phyloP scores from a whole-genome alignment of 1,140 invertebrate genomes.

The Pogonus chalceus region DNA sequence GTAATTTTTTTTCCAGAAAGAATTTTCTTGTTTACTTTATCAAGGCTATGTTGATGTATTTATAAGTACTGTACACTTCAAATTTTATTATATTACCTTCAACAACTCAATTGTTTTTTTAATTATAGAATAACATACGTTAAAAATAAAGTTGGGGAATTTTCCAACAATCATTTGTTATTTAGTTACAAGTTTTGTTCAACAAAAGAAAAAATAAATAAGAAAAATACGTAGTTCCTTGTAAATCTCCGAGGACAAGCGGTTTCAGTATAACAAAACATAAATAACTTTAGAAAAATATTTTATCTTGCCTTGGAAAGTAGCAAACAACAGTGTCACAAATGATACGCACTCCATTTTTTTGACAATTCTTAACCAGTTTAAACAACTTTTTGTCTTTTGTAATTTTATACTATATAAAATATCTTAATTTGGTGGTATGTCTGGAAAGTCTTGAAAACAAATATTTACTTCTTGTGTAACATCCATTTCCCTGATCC shows the following conservation, averaged over 20 bases:
- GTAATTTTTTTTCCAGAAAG: too few relatives aligned
- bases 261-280: conserved; percentile 3
- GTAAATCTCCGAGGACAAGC: background rate
- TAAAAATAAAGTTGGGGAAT: too few relatives aligned
- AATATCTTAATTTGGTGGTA: background rate
- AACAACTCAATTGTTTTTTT: too few relatives aligned
- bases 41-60: too few relatives aligned
- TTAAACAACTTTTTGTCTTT: background rate
- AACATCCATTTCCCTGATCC: too few relatives aligned
- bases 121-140: too few relatives aligned
- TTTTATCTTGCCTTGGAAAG: background rate
- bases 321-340: background rate
- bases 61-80: too few relatives aligned
- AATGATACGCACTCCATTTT: background rate
- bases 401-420: background rate
- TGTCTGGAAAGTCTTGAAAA: too few relatives aligned
- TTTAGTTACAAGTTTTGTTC: background rate
- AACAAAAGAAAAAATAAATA: background rate
- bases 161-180: too few relatives aligned
- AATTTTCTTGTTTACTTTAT: too few relatives aligned
- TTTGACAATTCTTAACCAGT: background rate
- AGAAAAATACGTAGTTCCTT: background rate
- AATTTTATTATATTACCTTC: too few relatives aligned
- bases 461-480: too few relatives aligned
- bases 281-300: background rate